These are phyloP conservation scores for Gastracanthus pulcherrimus DNA, from an alignment of 2,888 invertebrate species.

Conservation along the genomic window DNA sequence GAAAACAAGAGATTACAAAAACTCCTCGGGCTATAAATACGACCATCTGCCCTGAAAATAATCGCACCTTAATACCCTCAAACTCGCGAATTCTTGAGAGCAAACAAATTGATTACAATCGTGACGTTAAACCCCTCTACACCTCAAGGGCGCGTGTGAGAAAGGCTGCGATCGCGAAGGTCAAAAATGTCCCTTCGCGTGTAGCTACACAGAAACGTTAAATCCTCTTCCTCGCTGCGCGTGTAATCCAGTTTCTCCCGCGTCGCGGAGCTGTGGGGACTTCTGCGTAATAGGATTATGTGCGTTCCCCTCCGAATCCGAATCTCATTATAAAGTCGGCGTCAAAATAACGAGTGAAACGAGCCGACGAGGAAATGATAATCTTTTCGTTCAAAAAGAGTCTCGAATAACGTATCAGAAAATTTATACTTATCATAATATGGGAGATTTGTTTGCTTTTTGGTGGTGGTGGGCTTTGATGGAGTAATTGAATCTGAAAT, in stretches of 20 bases:
- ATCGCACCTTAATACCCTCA: not conserved
- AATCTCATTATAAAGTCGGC: conserved; percentile 42
- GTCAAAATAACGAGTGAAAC: conserved; percentile 3
- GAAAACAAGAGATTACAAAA: too few species aligned
- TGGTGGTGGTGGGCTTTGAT: not conserved
- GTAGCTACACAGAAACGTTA: not conserved
- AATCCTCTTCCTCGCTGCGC: conserved; percentile 36
- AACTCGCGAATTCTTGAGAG: not conserved
- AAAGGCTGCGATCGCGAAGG: not conserved
- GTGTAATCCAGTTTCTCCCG: conserved; percentile 50
- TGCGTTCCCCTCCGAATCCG: too few species aligned
- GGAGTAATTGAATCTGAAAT: conserved; percentile 11
- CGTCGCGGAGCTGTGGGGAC: not conserved
- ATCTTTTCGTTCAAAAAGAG: conserved; percentile 34
- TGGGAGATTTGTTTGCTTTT: not conserved
- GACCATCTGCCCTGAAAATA: not conserved
- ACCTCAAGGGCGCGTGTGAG: not conserved
- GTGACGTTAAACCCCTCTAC: conserved; percentile 33
- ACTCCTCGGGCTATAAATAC: not conserved
- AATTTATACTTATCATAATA: not conserved
- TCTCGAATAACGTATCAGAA: not conserved
- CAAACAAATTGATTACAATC: conserved; percentile 49
- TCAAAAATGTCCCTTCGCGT: not conserved
- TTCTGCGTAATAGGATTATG: conserved; percentile 47
- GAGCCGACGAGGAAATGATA: not conserved